These are phyloP conservation scores for Laspeyria flexula DNA, from an alignment of 2,888 invertebrate species.

Conservation along the genomic window DNA sequence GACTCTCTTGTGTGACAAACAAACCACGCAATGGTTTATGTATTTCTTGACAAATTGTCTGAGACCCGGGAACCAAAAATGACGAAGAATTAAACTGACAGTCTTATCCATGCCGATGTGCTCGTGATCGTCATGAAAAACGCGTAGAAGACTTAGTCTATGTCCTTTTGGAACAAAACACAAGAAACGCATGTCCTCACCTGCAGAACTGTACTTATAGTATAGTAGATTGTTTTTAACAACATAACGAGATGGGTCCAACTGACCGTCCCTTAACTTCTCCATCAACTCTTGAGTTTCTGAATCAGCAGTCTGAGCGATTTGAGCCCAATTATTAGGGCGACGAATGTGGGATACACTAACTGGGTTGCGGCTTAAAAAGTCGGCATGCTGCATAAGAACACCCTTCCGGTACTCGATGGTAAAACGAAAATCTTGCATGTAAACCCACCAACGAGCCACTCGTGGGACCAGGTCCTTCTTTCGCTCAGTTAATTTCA, in stretches of 20 bases:
- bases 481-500: constrained; percentile 7
- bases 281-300: not conserved
- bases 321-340: constrained; percentile 23
- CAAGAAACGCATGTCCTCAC: not conserved
- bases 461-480: too few relatives aligned
- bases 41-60: constrained; percentile 10
- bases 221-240: too few relatives aligned
- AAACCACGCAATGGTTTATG: constrained; percentile 10
- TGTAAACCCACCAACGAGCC: too few relatives aligned
- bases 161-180: constrained; percentile 33
- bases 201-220: too few relatives aligned
- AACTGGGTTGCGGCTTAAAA: too few relatives aligned
- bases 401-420: too few relatives aligned
- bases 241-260: not conserved
- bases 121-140: not conserved
- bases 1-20: constrained; percentile 20
- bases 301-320: constrained; percentile 6
- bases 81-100: constrained; percentile 3
- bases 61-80: constrained; percentile 32
- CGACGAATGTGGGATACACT: too few relatives aligned
- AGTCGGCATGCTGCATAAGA: too few relatives aligned
- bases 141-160: constrained; percentile 28
- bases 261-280: not conserved
- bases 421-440: not conserved
- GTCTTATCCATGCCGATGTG: not conserved